Percentiles rank a stretch among this genome's conserved stretches.
Conservation (phyloP, 2,888 invertebrate species). For the Pseudococcus longispinus region DNA sequence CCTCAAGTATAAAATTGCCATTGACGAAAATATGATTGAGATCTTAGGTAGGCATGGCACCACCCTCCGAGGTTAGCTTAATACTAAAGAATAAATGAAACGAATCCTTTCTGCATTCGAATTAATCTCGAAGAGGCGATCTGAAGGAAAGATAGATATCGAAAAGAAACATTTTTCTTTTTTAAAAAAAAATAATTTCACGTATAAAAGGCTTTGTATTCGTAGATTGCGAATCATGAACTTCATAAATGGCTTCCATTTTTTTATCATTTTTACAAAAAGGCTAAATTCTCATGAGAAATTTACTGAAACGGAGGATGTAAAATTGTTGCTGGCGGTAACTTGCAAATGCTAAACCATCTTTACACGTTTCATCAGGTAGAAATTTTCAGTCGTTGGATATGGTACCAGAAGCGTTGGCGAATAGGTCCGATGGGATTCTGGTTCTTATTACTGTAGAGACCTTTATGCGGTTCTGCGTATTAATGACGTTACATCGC, state of each 20-base stretch:
- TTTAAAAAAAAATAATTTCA: neutral
- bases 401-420: neutral
- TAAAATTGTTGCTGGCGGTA: neutral
- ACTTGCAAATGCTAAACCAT: neutral
- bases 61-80: too few relatives aligned
- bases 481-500: neutral
- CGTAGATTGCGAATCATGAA: neutral
- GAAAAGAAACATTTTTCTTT: neutral
- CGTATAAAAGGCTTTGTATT: neutral
- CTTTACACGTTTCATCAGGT: neutral
- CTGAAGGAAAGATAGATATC: neutral
- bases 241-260: neutral
- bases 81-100: neutral
- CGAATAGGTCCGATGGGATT: neutral
- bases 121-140: neutral
- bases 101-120: neutral
- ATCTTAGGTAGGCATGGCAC: neutral
- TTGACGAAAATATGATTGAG: too few relatives aligned
- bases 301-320: neutral
- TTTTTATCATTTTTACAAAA: neutral
- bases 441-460: neutral
- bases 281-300: neutral
- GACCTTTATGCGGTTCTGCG: neutral
- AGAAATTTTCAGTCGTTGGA: neutral
- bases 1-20: neutral